Percentiles rank a stretch among this genome's conserved stretches.
phyloP scores from a whole-genome alignment of 2,797 vertebrate genomes.

The Notoglanidium macrostoma region DNA sequence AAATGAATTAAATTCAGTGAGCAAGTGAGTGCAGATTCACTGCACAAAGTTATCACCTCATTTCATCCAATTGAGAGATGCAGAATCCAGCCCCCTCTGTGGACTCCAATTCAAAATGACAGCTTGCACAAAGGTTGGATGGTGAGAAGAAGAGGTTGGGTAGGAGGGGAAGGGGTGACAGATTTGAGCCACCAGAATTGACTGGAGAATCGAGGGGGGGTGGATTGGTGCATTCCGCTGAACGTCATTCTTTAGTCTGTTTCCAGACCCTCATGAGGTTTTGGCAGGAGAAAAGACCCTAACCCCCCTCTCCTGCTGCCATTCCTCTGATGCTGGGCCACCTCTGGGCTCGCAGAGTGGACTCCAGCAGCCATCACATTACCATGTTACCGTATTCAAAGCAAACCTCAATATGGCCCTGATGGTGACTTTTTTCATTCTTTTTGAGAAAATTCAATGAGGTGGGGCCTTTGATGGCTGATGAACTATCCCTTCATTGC shows the following conservation, averaged over 20 bases:
- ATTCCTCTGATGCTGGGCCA: constrained; percentile 82
- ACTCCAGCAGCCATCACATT: constrained; percentile 77
- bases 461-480: constrained; percentile 72
- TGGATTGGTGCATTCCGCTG: constrained; percentile 68
- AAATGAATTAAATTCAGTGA: constrained; percentile 68
- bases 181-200: constrained; percentile 49
- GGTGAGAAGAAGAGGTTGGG: constrained; percentile 40
- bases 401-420: constrained; percentile 79
- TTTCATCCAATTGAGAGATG: constrained; percentile 83
- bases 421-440: constrained; percentile 72
- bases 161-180: constrained; percentile 54
- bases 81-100: constrained; percentile 78
- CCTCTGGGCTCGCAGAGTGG: constrained; percentile 79
- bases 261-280: constrained; percentile 79
- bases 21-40: constrained; percentile 84
- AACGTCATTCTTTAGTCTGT: constrained; percentile 82
- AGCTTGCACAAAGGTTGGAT: constrained; percentile 77
- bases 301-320: constrained; percentile 62
- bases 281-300: constrained; percentile 74
- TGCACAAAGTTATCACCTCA: constrained; percentile 86
- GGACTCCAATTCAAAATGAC: constrained; percentile 82
- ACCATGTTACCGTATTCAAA: constrained; percentile 88
- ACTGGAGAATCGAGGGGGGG: constrained; percentile 53
- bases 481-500: constrained; percentile 69
- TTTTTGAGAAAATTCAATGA: constrained; percentile 71